These are phyloP conservation scores for Stegostoma tigrinum DNA, from an alignment of 2,113 vertebrate genomes.

Conservation along the genomic window DNA sequence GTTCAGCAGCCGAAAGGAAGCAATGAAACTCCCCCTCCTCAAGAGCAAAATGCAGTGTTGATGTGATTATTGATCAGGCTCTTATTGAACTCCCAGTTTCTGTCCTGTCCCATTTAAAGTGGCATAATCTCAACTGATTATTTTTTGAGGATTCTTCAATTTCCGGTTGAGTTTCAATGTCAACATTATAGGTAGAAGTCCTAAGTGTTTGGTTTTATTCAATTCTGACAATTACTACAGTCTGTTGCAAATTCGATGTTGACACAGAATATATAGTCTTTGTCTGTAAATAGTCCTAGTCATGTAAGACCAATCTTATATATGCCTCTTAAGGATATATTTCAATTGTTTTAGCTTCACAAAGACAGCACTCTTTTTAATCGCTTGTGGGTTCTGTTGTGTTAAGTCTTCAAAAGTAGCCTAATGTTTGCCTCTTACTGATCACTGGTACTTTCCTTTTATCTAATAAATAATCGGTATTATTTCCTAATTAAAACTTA, in stretches of 20 bases:
- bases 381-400: constrained; percentile 6
- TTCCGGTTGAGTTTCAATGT: neutral
- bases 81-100: neutral
- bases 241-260: constrained; percentile 34
- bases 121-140: neutral
- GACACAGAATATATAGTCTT: constrained; percentile 37
- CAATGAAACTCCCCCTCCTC: neutral
- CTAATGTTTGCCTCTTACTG: constrained; percentile 11
- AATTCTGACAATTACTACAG: constrained; percentile 32
- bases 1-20: neutral
- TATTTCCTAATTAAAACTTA: neutral
- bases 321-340: constrained; percentile 21
- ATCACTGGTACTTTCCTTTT: constrained; percentile 4
- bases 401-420: neutral
- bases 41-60: neutral
- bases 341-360: constrained; percentile 26
- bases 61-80: neutral
- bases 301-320: constrained; percentile 19
- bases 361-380: neutral
- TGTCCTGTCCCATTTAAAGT: constrained; percentile 10
- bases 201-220: constrained; percentile 36
- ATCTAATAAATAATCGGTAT: constrained; percentile 19
- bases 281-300: constrained; percentile 38
- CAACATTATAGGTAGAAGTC: constrained; percentile 29
- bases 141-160: neutral